Evolutionary conservation across 2,888 invertebrate species (phyloP), one percentile per base, ranked within the genome.

Genomic region (Craniophora ligustri): DNA sequence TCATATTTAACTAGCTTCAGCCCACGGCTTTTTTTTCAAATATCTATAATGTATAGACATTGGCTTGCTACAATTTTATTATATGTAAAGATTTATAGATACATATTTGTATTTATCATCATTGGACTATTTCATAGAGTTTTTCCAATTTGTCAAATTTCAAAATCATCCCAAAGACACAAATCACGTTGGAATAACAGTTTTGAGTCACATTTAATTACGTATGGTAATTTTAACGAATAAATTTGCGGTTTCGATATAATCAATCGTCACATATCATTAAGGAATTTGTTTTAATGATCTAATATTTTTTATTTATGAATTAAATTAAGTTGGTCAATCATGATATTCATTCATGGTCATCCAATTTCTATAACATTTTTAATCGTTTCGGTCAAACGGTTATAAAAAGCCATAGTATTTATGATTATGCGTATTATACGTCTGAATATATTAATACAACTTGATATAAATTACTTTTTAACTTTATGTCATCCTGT

Each of bases 401-500:
- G 56, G 70, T 51, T 59, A 35, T n/a, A 13, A 55, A 42, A 59
- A 49, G 41, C 15, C 31, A 31, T 34, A 26, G 6, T 32, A 21
- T 40, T 42, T 59, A 49, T 23, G 18, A 21, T 42, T 30, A 31
- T 35, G 1, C 26, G 10, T n/a, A 26, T 26, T 26, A 38, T 16
- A 50, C 40, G 14, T 19, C 14, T 48, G 46, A 53, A 62, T 64
- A 68, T 47, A 47, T 62, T 51, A 47, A 38, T 30, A 32, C 18
- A 42, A 18, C 46, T 35, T 47, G 31, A 23, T 40, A 10, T 48
- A 62, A n/a, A 54, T 62, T 41, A 31, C 35, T 23, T 53, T 39
- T 60, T 7, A 45, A 32, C 13, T 62, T 36, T 62, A 48, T 54
- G 18, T n/a, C 44, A 48, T 67, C 63, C 68, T 61, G 63, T 53